phyloP scores from a whole-genome alignment of 2,797 vertebrate species.

The Sphaeramia orbicularis region DNA sequence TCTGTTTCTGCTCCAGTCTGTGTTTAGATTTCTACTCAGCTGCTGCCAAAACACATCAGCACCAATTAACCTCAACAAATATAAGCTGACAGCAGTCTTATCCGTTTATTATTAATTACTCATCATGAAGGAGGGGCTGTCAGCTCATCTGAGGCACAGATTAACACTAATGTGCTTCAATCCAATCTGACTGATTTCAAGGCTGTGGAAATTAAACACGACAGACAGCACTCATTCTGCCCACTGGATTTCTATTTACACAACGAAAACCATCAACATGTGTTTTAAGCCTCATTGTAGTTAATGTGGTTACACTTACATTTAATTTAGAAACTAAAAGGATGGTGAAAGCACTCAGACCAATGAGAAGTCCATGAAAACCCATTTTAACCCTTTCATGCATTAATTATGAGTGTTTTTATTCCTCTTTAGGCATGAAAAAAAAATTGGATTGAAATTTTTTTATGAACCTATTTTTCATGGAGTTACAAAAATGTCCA shows the following conservation, averaged over 20 bases:
- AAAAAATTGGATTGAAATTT: too few species aligned
- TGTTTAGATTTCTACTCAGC: constrained; percentile 8
- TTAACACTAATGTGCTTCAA: constrained; percentile 50
- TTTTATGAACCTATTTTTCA: too few species aligned
- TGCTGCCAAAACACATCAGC: background rate
- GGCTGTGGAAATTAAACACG: constrained; percentile 14
- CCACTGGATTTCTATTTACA: constrained; percentile 10
- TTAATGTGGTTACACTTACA: too few species aligned
- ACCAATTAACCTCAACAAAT: constrained; percentile 33
- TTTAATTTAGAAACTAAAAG: too few species aligned
- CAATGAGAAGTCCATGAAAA: too few species aligned
- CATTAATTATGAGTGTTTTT: too few species aligned
- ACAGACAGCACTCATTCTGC: background rate
- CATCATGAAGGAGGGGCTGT: constrained; percentile 49
- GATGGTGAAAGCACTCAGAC: too few species aligned
- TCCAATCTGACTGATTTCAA: constrained; percentile 36
- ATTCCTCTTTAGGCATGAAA: too few species aligned
- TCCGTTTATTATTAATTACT: constrained; percentile 50
- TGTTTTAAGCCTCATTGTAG: background rate
- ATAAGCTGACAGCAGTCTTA: constrained; percentile 45
- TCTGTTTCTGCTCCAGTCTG: background rate
- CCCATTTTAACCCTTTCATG: too few species aligned
- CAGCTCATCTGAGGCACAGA: constrained; percentile 48
- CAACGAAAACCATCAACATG: constrained; percentile 17
- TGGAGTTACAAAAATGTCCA: too few species aligned